Percentiles rank a stretch among this genome's conserved stretches.
Conservation (phyloP, 2,888 invertebrate species). For the Syritta pipiens region DNA sequence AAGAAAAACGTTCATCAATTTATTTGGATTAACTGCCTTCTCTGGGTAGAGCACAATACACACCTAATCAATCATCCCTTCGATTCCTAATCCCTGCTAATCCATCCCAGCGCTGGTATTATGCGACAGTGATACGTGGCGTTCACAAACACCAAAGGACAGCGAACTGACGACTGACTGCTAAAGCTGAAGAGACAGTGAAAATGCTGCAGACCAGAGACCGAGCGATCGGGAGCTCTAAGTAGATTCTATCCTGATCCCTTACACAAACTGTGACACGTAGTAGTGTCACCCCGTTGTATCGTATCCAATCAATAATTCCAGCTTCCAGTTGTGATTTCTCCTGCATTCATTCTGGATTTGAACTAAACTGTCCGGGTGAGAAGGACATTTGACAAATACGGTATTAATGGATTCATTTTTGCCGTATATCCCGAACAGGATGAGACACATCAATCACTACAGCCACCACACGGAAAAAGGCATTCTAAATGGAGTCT, state of each 20-base stretch:
- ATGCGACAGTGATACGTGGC: slow-evolving; percentile 21
- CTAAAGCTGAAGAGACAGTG: too few relatives aligned
- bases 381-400: slow-evolving; percentile 18
- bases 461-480: too few relatives aligned
- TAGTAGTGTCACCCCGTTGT: not conserved
- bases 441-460: slow-evolving; percentile 26
- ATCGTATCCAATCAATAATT: slow-evolving; percentile 22
- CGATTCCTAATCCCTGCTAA: slow-evolving; percentile 32
- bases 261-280: slow-evolving; percentile 8
- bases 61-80: slow-evolving; percentile 34
- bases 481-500: too few relatives aligned
- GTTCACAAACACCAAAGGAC: not conserved
- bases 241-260: slow-evolving; percentile 28
- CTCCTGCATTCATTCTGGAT: not conserved
- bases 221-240: not conserved
- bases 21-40: slow-evolving; percentile 41
- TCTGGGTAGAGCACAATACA: slow-evolving; percentile 14
- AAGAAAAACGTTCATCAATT: slow-evolving; percentile 46
- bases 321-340: slow-evolving; percentile 14
- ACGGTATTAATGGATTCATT: slow-evolving; percentile 30
- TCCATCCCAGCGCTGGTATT: slow-evolving; percentile 23
- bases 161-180: too few relatives aligned
- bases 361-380: not conserved
- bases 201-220: too few relatives aligned
- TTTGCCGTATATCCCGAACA: not conserved